Evolutionary conservation across 2,797 vertebrate species (phyloP), one percentile per base, ranked within the genome.

Genomic region (Notamacropus eugenii): DNA sequence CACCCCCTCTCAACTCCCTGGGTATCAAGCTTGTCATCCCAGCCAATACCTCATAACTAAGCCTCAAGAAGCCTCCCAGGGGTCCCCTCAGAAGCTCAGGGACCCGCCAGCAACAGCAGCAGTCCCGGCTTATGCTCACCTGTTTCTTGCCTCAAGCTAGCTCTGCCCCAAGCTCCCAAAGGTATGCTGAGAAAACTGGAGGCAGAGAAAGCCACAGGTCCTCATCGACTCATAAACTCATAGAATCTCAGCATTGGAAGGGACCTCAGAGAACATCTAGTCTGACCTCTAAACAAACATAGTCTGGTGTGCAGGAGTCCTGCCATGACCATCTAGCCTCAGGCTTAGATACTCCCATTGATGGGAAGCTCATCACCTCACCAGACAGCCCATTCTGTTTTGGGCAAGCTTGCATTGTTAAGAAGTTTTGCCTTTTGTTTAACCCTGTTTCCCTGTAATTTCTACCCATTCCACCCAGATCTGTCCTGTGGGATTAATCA

Each of bases 31-130:
- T 52, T 0, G 3, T 28, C 62, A 95, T 91, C 1, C 0, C 92
- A 94, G 95, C 67, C 97, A 87, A 6, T 94, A 40, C 55, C 1
- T 19, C 74, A 97, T 96, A 93, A 98, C 98, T 96, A 95, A 96
- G 97, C 94, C 93, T 92, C 27, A 4, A 55, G 92, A 93, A 92
- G n/a, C 50, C 22, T 28, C 96, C 98, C 98, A 97, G 54, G 98
- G 67, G 96, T 55, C 0, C 3, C 94, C 90, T 95, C 92, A 34
- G 95, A 50, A 96, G 58, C 14, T 56, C 40, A 0, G 62, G 90
- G 94, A 59, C 4, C 40, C 74, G 4, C 40, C 8, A 29, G 93
- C 94, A 97, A 94, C 92, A 1, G 93, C 94, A 92, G 74, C 95
- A 2, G 62, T n/a, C 8, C 10, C 87, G 59, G 31, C 3, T 62